Evolutionary conservation across 2,888 invertebrate genomes (phyloP).

Genomic region (Mayetiola destructor): DNA sequence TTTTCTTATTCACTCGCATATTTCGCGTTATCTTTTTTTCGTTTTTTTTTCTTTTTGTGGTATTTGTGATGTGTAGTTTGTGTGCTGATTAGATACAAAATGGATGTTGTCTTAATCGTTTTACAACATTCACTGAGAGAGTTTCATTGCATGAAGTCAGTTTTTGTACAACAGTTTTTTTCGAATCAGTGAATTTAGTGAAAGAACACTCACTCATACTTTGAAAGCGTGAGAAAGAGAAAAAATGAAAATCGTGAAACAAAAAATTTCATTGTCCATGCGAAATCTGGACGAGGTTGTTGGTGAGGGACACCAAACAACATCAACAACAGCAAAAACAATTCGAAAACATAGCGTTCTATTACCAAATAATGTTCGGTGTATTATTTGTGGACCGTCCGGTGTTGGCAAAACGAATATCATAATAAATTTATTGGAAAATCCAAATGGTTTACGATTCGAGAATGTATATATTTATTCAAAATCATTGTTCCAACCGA

Average conservation of each 20-base stretch:
- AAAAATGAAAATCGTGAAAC: neutral
- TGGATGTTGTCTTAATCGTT: no score
- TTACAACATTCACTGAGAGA: no score
- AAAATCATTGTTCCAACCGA: conserved; percentile 23
- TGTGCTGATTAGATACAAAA: no score
- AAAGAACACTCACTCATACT: neutral
- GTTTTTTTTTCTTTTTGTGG: no score
- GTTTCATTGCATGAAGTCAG: no score
- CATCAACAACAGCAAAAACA: no score
- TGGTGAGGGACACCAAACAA: no score
- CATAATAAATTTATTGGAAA: conserved; percentile 24
- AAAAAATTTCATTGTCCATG: neutral
- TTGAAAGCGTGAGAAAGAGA: neutral
- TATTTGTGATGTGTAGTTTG: no score
- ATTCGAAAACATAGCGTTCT: conserved; percentile 22
- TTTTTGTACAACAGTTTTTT: no score
- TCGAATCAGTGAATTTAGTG: neutral
- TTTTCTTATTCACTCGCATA: neutral
- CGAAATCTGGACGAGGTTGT: neutral
- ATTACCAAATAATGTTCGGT: conserved; percentile 23
- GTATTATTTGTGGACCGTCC: conserved; percentile 26
- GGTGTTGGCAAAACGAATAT: conserved; percentile 30
- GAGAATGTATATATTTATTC: conserved; percentile 28
- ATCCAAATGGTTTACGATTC: conserved; percentile 27
- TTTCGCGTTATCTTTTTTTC: neutral